Conservation (phyloP, 2,113 vertebrate genomes). For the Spea bombifrons region DNA sequence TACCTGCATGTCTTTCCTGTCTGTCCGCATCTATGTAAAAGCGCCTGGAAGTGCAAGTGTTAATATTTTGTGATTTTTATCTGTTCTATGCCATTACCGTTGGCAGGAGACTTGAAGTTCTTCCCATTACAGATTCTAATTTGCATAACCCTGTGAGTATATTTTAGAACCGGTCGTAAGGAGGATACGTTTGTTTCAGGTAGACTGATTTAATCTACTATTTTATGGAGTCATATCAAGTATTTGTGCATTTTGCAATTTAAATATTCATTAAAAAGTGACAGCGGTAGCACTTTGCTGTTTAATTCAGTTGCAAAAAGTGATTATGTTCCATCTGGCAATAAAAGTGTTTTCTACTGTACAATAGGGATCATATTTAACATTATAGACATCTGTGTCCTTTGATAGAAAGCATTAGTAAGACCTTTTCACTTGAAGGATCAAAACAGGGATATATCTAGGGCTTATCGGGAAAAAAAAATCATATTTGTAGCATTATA, state of each 20-base stretch:
- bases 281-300: slow-evolving; percentile 28
- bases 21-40: too few species aligned
- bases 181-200: slow-evolving; percentile 32
- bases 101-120: background rate
- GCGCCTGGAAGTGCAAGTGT: background rate
- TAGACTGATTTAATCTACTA: slow-evolving; percentile 26
- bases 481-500: background rate
- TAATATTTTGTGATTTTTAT: background rate
- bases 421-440: slow-evolving; percentile 3
- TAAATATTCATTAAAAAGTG: slow-evolving; percentile 36
- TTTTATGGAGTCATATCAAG: slow-evolving; percentile 39
- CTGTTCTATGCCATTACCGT: background rate
- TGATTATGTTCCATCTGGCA: slow-evolving; percentile 23
- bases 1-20: background rate
- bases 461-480: background rate
- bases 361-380: slow-evolving; percentile 24
- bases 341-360: slow-evolving; percentile 20
- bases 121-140: slow-evolving; percentile 10
- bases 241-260: slow-evolving; percentile 23
- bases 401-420: slow-evolving; percentile 7
- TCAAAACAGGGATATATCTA: background rate
- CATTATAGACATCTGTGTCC: background rate
- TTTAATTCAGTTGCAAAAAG: slow-evolving; percentile 20
- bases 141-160: background rate
- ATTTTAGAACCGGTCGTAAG: slow-evolving; percentile 20